Conservation (phyloP, 2,113 vertebrate genomes). For the Neodon shergylaensis region DNA sequence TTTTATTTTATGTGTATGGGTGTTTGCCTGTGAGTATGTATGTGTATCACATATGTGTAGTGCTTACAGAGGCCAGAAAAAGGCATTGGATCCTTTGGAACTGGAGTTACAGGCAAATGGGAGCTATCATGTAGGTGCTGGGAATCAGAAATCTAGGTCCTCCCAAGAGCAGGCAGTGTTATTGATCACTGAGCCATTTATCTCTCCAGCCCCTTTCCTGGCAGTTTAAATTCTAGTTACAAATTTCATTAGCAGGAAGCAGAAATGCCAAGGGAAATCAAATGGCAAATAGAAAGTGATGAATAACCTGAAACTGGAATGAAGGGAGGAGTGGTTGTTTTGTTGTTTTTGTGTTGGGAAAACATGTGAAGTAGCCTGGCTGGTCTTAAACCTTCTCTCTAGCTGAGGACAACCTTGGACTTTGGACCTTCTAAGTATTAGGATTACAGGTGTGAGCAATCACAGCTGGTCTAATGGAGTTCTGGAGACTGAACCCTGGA, state of each 20-base stretch:
- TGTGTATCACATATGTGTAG: not conserved
- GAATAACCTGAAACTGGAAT: not conserved
- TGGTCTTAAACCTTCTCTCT: not conserved
- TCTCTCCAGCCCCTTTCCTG: not conserved
- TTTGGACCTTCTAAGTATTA: too few species aligned
- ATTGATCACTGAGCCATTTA: not conserved
- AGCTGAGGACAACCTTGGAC: not conserved
- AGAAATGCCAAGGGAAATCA: not conserved
- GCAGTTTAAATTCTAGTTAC: not conserved
- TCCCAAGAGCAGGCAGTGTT: not conserved
- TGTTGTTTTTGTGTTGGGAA: not conserved
- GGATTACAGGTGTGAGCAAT: not conserved
- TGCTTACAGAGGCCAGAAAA: not conserved
- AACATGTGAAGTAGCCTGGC: not conserved
- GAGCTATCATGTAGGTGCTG: not conserved
- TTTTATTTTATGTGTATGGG: not conserved
- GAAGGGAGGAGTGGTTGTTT: not conserved
- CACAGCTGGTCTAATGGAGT: not conserved
- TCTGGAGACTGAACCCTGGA: not conserved
- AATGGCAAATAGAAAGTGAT: not conserved
- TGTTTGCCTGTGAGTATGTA: not conserved
- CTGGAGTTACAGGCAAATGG: not conserved
- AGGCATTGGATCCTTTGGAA: not conserved
- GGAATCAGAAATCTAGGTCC: not conserved
- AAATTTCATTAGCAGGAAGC: not conserved